Evolutionary conservation across 2,888 invertebrate species (phyloP).

Genomic region (Eledona agricola): DNA sequence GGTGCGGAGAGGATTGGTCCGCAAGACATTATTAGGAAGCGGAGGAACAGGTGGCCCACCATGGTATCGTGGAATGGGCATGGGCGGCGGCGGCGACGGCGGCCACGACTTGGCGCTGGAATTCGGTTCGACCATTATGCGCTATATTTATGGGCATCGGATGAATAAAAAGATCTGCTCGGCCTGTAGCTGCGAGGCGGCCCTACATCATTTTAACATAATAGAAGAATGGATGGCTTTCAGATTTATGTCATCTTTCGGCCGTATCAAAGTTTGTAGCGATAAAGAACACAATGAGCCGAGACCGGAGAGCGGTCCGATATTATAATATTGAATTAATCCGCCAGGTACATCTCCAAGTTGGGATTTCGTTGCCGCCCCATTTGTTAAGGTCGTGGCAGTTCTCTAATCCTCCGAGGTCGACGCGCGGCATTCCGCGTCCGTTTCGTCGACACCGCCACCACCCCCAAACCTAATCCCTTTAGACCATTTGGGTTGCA

Average conservation of each 20-base stretch:
- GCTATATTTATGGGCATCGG: slow-evolving; percentile 54
- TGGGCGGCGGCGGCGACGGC: slow-evolving; percentile 20
- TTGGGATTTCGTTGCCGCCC: slow-evolving; percentile 35
- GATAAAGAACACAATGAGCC: slow-evolving; percentile 54
- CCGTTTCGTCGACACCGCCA: too few relatives aligned
- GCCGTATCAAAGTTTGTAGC: slow-evolving; percentile 58
- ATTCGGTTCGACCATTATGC: slow-evolving; percentile 50
- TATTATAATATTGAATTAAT: slow-evolving; percentile 51
- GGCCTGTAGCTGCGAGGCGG: slow-evolving; percentile 50
- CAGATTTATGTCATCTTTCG: slow-evolving; percentile 62
- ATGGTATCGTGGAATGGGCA: too few relatives aligned
- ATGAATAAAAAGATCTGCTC: slow-evolving; percentile 52
- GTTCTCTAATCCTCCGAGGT: slow-evolving; percentile 32
- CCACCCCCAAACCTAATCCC: too few relatives aligned
- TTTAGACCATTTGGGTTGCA: too few relatives aligned
- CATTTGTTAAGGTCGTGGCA: slow-evolving; percentile 30
- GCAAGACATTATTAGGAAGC: slow-evolving; percentile 28
- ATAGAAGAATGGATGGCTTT: slow-evolving; percentile 61
- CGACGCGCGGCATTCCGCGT: slow-evolving; percentile 24
- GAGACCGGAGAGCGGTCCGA: slow-evolving; percentile 44
- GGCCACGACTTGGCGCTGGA: slow-evolving; percentile 38
- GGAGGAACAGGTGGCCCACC: slow-evolving; percentile 49
- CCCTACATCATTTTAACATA: slow-evolving; percentile 61
- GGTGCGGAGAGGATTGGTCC: slow-evolving; percentile 25
- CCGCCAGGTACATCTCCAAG: slow-evolving; percentile 41